These are phyloP conservation scores for Lepidurus couesii DNA, from an alignment of 1,140 invertebrate species.

Conservation along the genomic window DNA sequence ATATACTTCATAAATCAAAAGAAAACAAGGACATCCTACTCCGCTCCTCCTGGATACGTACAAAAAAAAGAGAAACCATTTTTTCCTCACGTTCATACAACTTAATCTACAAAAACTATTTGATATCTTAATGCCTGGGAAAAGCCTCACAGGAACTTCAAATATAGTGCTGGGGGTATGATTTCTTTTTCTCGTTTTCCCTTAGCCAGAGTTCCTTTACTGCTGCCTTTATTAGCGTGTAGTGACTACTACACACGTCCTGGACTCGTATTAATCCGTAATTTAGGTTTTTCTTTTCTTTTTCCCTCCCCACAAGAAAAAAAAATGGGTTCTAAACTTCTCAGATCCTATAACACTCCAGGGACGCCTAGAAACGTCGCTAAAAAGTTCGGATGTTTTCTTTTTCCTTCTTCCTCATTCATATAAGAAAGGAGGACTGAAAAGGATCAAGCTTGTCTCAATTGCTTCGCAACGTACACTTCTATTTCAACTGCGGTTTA, in stretches of 20 bases:
- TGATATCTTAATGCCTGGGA: neutral
- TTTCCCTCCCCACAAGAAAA: neutral
- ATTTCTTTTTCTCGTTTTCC: neutral
- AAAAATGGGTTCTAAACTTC: neutral
- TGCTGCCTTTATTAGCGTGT: neutral
- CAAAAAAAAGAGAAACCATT: neutral
- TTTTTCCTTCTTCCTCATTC: neutral
- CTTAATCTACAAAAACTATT: neutral
- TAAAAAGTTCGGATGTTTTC: neutral
- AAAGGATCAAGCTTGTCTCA: neutral
- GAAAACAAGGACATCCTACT: neutral
- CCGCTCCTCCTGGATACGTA: no score
- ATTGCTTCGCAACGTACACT: neutral
- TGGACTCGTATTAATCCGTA: neutral
- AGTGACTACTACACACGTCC: neutral
- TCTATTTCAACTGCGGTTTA: neutral
- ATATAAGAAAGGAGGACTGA: neutral
- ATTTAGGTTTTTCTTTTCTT: neutral
- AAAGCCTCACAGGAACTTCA: neutral
- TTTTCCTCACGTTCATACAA: neutral
- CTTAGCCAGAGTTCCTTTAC: neutral
- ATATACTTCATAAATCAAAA: neutral
- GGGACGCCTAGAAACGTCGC: neutral
- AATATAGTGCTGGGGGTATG: neutral
- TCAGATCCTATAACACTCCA: neutral